These are phyloP conservation scores for Eufriesea mexicana DNA, from an alignment of 1,140 invertebrate species.

Conservation along the genomic window DNA sequence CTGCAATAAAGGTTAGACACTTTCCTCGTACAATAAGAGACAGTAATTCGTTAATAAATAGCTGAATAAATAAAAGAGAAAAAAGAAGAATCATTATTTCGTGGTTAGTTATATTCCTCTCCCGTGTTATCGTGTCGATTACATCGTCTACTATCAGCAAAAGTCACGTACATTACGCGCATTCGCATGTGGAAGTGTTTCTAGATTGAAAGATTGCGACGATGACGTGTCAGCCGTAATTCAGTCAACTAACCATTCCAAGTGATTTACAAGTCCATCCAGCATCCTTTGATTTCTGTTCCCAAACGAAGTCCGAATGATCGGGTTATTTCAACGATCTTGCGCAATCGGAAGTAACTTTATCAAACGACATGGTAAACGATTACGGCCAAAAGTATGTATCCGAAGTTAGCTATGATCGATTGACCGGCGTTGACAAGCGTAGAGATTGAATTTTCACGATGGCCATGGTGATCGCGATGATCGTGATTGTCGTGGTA, in stretches of 20 bases:
- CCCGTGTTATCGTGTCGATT: constrained; percentile 63
- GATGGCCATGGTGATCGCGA: constrained; percentile 21
- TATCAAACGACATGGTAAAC: constrained; percentile 74
- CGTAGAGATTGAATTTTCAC: constrained; percentile 17
- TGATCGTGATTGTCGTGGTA: constrained; percentile 45
- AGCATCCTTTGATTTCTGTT: neutral
- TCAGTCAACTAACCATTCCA: constrained; percentile 1
- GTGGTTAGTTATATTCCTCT: constrained; percentile 62
- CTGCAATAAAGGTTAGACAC: neutral
- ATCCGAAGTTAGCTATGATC: constrained; percentile 72
- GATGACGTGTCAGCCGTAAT: neutral
- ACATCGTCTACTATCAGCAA: constrained; percentile 51
- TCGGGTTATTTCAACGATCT: neutral
- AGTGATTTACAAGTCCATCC: neutral
- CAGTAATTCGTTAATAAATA: constrained; percentile 35
- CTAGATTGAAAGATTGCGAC: neutral
- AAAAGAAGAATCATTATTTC: constrained; percentile 1
- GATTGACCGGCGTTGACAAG: constrained; percentile 69
- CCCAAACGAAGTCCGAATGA: neutral
- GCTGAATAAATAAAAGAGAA: constrained; percentile 12
- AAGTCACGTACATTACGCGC: constrained; percentile 2
- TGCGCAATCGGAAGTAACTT: neutral
- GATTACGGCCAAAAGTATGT: constrained; percentile 70
- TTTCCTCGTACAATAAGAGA: constrained; percentile 10
- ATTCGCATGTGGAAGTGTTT: neutral